Base-by-base conservation (phyloP, 1,140 invertebrate genomes). In the Teleopsis dalmanni region DNA sequence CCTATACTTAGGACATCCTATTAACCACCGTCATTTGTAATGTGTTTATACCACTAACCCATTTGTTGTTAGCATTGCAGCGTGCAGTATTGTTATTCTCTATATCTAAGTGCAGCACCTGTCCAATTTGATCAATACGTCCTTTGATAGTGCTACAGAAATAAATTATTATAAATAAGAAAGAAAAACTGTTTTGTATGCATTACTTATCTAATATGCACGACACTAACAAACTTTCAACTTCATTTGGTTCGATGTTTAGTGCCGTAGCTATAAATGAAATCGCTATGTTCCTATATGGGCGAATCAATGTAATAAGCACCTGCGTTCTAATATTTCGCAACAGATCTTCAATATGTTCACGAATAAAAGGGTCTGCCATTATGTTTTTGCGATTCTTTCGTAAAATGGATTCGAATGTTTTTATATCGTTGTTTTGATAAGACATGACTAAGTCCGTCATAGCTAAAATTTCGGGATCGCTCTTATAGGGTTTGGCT, bases 401-500 rank as follows among this genome's bases (percentile, higher is more conserved):
- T 65, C 93, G 89, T 37, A 99, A 73, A 60, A 99, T 99, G 52
- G 87, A 85, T 75, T 99, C 96, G 78, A 99, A 99, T 57, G 95
- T 91, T 70, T 95, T 93, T 48, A 99, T 98, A 73, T 99, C 95
- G 74, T 99, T 98, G 72, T 97, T 97, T 73, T 99, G 95, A 74
- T 98, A 99, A 16, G 95, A 92, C 69, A 89, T 90, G 13, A 99
- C 95, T 58, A 99, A 78, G 75, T 99, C 97, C 7, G 96, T 99
- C 95, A 99, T 99, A 2, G 96, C 96, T 47, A 99, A 75, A 61
- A 99, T 98, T 78, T 99, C 96, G 5, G 95, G 92, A 76, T 99
- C 95, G 73, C 98, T 98, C 75, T 98, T 98, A 65, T 99, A 99
- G 0, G 97, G 95, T 71, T 99, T 99, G 0, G 96, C 96, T 79